Evolutionary conservation across 2,888 invertebrate species (phyloP), one percentile per base, ranked within the genome.

Genomic region (Trachelus stipa): DNA sequence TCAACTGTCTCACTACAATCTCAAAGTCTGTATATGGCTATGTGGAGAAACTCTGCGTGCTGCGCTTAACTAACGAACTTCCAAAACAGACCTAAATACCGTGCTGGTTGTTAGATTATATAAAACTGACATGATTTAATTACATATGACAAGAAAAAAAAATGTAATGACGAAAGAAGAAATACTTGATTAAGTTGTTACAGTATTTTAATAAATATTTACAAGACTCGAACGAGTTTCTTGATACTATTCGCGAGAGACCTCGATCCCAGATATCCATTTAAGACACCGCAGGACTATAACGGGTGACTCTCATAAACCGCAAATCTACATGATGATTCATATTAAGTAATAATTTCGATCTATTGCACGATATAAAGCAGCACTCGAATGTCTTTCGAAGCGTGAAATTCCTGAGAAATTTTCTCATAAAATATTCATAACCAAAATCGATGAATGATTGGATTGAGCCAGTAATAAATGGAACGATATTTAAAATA

Each of bases 31-130:
- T 71, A 71, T 11, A 33, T 34, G 31, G 31, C 31, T 15, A 31
- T n/a, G 79, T 78, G 35, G 68, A 31, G 35, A 75, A 69, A 73
- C 68, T 40, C 31, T 69, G 81, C 79, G 77, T 80, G 79, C 78
- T 74, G 34, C 68, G 80, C 80, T 84, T 84, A 80, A 78, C 81
- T 82, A 87, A 85, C 81, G 81, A 82, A 84, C 79, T 82, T 83
- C 83, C 83, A 83, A 85, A 85, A 56, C 9, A 23, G 56, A 56
- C 23, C 9, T 23, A 23, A 23, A 9, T 23, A 9, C 9, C 23
- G 23, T 56, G 23, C 23, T 56, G 23, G 0, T 56, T 1, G 9
- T 56, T 56, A 2, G 9, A 56, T 56, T 23, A 56, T 56, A 56
- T 56, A 56, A 56, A 56, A 23, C 2, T 56, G 6, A 56, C 56